Evolutionary conservation across 2,888 invertebrate species (phyloP).

Genomic region (Orthonevra nobilis): DNA sequence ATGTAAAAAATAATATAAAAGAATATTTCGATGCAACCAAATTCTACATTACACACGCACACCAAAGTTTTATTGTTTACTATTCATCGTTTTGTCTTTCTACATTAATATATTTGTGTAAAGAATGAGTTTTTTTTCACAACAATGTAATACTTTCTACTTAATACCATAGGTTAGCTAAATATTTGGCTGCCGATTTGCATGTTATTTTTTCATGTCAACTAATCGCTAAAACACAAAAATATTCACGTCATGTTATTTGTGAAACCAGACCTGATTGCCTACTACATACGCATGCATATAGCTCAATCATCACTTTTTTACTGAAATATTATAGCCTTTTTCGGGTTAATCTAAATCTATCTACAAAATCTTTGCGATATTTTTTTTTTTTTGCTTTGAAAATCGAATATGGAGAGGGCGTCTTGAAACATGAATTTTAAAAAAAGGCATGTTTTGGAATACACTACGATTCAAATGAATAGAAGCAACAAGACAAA

Average conservation of each 20-base stretch:
- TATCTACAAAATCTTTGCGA: constrained; percentile 11
- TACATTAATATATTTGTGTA: constrained; percentile 46
- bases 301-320: constrained; percentile 20
- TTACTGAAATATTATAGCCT: constrained; percentile 3
- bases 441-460: no score
- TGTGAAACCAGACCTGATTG: constrained; percentile 64
- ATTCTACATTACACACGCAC: constrained; percentile 58
- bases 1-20: constrained; percentile 30
- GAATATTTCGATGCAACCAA: constrained; percentile 51
- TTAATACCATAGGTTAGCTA: constrained; percentile 67
- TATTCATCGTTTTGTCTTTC: constrained; percentile 10
- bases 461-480: no score
- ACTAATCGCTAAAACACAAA: constrained; percentile 48
- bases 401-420: no score
- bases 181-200: constrained; percentile 64
- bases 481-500: no score
- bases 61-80: constrained; percentile 22
- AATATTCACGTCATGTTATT: constrained; percentile 37
- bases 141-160: constrained; percentile 69
- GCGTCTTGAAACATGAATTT: no score
- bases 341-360: constrained; percentile 1
- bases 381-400: neutral
- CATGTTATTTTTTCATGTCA: constrained; percentile 25
- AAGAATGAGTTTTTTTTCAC: constrained; percentile 60
- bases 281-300: constrained; percentile 16